Percentiles rank a stretch among this genome's conserved stretches.
These are phyloP conservation scores for Nannoperca australis DNA, from an alignment of 2,797 vertebrate genomes.

Conservation along the genomic window DNA sequence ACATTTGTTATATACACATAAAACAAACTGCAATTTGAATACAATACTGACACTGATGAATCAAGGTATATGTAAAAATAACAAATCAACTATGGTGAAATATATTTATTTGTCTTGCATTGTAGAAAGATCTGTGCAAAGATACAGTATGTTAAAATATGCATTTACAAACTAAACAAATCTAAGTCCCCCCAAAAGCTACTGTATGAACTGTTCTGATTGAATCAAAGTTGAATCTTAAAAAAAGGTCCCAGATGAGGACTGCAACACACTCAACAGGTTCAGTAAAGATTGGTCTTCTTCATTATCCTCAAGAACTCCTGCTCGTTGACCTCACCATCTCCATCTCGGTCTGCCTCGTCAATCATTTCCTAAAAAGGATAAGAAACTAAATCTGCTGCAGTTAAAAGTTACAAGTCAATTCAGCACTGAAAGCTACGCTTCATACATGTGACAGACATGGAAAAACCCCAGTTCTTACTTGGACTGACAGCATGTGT, in stretches of 20 bases:
- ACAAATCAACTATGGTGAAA: constrained; percentile 49
- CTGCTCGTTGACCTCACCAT: constrained; percentile 94
- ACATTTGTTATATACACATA: background rate
- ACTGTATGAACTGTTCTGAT: constrained; percentile 33
- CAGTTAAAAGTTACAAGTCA: background rate
- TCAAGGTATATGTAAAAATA: background rate
- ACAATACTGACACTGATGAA: background rate
- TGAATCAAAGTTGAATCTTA: constrained; percentile 3
- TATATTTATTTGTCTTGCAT: constrained; percentile 70
- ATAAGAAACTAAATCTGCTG: background rate
- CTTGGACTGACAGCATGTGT: background rate
- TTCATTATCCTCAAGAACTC: constrained; percentile 97
- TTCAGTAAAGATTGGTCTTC: constrained; percentile 93
- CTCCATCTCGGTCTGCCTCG: constrained; percentile 95
- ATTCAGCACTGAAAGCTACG: background rate
- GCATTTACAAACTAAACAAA: constrained; percentile 60
- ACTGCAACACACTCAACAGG: background rate
- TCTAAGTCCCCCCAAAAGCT: constrained; percentile 6
- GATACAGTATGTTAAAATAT: constrained; percentile 49
- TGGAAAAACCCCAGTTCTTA: background rate
- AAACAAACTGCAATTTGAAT: background rate
- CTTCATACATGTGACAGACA: background rate
- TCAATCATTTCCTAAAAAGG: constrained; percentile 94
- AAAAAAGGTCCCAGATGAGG: constrained; percentile 6
- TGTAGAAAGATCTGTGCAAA: constrained; percentile 68